Conservation (phyloP, 2,113 vertebrate species). For the Silurus meridionalis region DNA sequence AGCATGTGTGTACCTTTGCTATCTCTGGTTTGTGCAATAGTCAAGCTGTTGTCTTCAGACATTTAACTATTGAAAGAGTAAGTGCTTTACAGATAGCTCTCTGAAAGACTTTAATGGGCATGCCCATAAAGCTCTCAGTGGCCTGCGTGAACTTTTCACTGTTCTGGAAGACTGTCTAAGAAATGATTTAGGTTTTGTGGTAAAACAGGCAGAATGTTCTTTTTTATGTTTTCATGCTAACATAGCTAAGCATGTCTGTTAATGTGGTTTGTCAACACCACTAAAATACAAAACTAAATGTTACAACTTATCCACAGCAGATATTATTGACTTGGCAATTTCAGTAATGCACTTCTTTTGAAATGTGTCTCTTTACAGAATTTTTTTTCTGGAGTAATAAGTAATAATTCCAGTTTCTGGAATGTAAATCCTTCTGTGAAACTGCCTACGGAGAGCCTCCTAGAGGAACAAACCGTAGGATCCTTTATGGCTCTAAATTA, state of each 20-base stretch:
- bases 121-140: constrained; percentile 5
- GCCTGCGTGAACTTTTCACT: neutral
- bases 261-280: neutral
- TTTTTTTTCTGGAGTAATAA: neutral
- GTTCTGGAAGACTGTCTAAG: neutral
- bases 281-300: neutral
- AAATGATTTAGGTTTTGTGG: neutral
- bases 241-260: neutral
- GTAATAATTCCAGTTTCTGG: constrained; percentile 4
- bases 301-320: neutral
- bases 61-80: neutral
- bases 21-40: neutral
- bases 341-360: neutral
- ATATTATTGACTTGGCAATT: neutral
- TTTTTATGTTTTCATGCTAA: neutral
- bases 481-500: neutral
- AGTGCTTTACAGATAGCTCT: neutral
- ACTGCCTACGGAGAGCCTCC: neutral
- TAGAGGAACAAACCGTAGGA: neutral
- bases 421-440: neutral
- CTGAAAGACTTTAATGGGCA: neutral
- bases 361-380: neutral
- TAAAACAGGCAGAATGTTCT: neutral
- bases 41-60: neutral
- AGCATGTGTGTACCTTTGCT: too few relatives aligned